Percentiles rank a stretch among this genome's conserved stretches.
These are phyloP conservation scores for Drosophila biarmipes DNA, from an alignment of 1,140 invertebrate genomes.

Conservation along the genomic window DNA sequence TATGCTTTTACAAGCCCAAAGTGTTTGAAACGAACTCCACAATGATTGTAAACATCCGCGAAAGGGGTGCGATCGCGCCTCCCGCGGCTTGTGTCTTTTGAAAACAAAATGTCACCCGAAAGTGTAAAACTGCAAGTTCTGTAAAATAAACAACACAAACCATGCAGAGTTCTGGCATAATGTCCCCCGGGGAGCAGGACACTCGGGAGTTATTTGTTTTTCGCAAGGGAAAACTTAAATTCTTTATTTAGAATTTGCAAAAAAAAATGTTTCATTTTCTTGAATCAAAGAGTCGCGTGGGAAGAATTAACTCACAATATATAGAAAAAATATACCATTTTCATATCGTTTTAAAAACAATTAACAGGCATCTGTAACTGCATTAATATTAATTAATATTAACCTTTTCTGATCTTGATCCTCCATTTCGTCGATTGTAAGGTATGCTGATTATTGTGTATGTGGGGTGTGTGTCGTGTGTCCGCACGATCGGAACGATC, in stretches of 20 bases:
- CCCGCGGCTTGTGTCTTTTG: conserved; percentile 18
- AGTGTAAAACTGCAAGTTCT: conserved; percentile 24
- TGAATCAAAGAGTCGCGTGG: conserved; percentile 16
- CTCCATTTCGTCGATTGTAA: neutral
- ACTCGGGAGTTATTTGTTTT: neutral
- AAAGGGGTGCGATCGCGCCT: conserved; percentile 12
- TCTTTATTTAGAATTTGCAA: conserved; percentile 32
- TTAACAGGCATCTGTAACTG: conserved; percentile 42
- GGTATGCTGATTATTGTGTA: conserved; percentile 1
- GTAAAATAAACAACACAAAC: conserved; percentile 17
- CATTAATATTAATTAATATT: conserved; percentile 35
- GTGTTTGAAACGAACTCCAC: conserved; percentile 2
- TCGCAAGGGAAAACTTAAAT: conserved; percentile 27
- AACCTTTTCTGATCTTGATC: conserved; percentile 7
- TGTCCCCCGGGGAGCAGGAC: neutral
- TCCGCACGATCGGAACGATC: conserved; percentile 6
- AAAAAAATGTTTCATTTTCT: conserved; percentile 11
- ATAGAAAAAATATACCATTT: conserved; percentile 47
- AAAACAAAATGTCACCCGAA: conserved; percentile 23
- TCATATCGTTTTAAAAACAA: conserved; percentile 45
- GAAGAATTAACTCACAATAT: conserved; percentile 44
- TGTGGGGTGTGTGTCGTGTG: conserved; percentile 5
- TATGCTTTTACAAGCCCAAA: conserved; percentile 5
- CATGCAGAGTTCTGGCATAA: neutral
- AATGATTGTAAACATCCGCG: conserved; percentile 39